Base-by-base conservation (phyloP, 2,888 invertebrate species). In the Caradrina clavipalpis region DNA sequence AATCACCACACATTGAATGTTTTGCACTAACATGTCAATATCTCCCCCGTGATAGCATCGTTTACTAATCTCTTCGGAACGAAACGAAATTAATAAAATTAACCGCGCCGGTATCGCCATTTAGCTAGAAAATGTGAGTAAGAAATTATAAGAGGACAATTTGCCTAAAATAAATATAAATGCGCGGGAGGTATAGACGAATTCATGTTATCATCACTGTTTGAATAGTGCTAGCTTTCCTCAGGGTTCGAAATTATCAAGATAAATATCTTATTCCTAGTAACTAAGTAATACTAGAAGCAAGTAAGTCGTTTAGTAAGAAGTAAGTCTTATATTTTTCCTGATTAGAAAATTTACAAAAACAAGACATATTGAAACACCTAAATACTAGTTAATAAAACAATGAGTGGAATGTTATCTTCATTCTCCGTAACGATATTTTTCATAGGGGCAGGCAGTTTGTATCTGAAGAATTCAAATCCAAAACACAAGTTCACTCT, bases 21-120 rank as follows among this genome's bases (percentile, higher is more conserved):
- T 79, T 77, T 85, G 91, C 91, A 93, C 92, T 83, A 83, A 88
- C 86, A 74, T 54, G 65, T 79, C 74, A 69, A 76, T 77, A 82
- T 72, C 81, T 84, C 80, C 80, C 71, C 82, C 76, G 80, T 69
- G 55, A 49, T 49, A 57, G 2, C 11, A 42, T 31, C 42, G 22
- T 19, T 65, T 35, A 42, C n/a, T 26, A 51, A 47, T 70, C 21
- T 35, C 39, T 31, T 21, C 11, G 15, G 19, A 1, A n/a, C n/a
- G n/a, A n/a, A n/a, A n/a, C n/a, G n/a, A n/a, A n/a, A n/a, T n/a
- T 13, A 6, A 22, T 47, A n/a, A 31, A n/a, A 11, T 42, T 45
- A 42, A 1, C 15, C 11, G 17, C 57, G 26, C 26, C 49, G 49
- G 21, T 21, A 13, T 35, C 4, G 7, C 4, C 1, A 42, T 4